Percentiles rank a stretch among this genome's conserved stretches.
These are phyloP conservation scores for Microtus agrestis DNA, from an alignment of 2,797 vertebrate species.

Conservation along the genomic window DNA sequence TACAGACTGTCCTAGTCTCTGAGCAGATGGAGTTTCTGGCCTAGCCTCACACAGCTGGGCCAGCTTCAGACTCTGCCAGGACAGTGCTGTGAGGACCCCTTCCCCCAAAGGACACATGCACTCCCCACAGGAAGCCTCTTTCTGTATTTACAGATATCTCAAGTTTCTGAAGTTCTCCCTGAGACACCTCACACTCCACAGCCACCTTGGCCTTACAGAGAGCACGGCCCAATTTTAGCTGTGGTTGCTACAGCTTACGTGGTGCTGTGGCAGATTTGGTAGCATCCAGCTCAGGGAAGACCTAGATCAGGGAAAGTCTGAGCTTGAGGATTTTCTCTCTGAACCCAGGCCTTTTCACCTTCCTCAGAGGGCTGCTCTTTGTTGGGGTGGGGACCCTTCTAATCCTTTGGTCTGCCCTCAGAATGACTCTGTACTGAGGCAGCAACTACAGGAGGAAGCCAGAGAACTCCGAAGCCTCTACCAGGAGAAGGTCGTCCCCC, in stretches of 20 bases:
- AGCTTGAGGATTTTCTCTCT: not conserved
- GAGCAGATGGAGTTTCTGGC: not conserved
- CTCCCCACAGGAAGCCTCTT: not conserved
- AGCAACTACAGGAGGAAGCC: conserved; percentile 76
- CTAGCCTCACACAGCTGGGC: not conserved
- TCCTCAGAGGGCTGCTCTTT: not conserved
- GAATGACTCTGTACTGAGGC: conserved; percentile 77
- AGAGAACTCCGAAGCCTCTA: conserved; percentile 77
- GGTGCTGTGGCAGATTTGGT: not conserved
- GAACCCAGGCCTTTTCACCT: not conserved
- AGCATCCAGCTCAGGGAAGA: too few species aligned
- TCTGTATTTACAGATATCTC: conserved; percentile 16
- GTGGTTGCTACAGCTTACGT: not conserved
- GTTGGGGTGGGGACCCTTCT: not conserved
- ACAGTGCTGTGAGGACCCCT: not conserved
- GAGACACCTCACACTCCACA: not conserved
- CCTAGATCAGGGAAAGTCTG: not conserved
- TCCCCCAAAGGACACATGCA: too few species aligned
- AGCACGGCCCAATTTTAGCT: not conserved
- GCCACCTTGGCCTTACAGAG: not conserved
- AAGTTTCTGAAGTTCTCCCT: not conserved
- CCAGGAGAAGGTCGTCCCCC: conserved; percentile 77
- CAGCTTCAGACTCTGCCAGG: not conserved
- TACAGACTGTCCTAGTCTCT: not conserved
- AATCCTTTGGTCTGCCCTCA: conserved; percentile 65